Evolutionary conservation across 1,140 invertebrate genomes (phyloP).

Genomic region (Goniozus legneri): DNA sequence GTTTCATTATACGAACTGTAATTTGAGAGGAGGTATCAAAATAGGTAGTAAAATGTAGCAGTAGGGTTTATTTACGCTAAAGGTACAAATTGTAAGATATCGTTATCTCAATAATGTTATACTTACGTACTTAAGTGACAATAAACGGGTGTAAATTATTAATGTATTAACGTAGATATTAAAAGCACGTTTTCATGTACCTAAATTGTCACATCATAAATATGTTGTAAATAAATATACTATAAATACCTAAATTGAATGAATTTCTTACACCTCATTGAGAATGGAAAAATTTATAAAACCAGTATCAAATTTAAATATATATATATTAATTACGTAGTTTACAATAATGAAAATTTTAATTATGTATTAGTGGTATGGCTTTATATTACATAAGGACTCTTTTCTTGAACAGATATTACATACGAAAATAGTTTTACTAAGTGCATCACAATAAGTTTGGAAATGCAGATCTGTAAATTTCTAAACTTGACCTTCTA

Average conservation of each 20-base stretch:
- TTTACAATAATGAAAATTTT: conserved; percentile 34
- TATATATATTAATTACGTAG: conserved; percentile 33
- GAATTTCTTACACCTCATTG: no score
- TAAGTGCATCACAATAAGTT: conserved; percentile 42
- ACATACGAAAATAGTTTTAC: conserved; percentile 43
- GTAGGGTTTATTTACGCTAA: no score
- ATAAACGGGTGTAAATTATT: conserved; percentile 16
- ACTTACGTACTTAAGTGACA: conserved; percentile 17
- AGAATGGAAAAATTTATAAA: conserved; percentile 17
- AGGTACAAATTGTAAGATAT: no score
- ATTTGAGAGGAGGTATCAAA: no score
- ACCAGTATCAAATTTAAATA: conserved; percentile 20
- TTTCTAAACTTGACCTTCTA: conserved; percentile 24
- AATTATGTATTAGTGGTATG: conserved; percentile 22
- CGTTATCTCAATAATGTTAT: no score
- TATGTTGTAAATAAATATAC: no score
- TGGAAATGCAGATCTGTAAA: conserved; percentile 39
- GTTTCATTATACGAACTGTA: no score
- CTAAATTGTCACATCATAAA: no score
- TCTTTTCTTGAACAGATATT: conserved; percentile 22
- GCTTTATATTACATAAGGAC: conserved; percentile 24
- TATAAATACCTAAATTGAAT: no score
- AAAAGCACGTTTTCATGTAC: no score
- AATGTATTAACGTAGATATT: background rate
- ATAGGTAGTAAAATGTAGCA: no score